Conservation (phyloP, 1,140 invertebrate genomes). For the Trichonephila inaurata region DNA sequence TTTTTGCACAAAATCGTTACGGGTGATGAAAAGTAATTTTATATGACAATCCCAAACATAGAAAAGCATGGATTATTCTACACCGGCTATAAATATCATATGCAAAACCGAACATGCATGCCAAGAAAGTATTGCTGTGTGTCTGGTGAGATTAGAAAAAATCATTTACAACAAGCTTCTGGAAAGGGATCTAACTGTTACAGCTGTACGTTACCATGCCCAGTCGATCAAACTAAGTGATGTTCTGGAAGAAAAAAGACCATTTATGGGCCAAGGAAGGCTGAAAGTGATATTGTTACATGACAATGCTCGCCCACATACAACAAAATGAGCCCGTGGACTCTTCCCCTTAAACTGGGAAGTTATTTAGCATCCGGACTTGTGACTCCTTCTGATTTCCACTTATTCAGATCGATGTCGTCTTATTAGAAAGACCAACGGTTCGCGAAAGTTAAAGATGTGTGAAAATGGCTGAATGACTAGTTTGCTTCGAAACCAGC, state of each 20-base stretch:
- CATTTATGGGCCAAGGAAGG: not conserved
- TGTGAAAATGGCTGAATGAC: not conserved
- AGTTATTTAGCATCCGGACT: not conserved
- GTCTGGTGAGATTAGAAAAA: not conserved
- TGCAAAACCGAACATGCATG: not conserved
- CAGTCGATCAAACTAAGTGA: not conserved
- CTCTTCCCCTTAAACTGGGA: not conserved
- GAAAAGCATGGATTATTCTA: not conserved
- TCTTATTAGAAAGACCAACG: not conserved
- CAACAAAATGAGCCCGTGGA: not conserved
- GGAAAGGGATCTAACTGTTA: not conserved
- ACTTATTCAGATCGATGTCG: not conserved
- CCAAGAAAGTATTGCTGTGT: not conserved
- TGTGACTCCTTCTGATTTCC: not conserved
- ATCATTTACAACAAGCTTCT: not conserved
- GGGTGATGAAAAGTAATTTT: not conserved
- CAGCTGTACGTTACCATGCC: not conserved
- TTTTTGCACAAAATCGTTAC: not conserved
- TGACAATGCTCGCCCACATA: not conserved
- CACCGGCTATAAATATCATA: not conserved
- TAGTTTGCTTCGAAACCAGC: not conserved
- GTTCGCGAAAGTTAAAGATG: not conserved
- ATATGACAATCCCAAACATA: not conserved
- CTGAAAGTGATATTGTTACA: not conserved
- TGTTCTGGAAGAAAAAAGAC: not conserved